Conservation (phyloP, 1,140 invertebrate species). For the Hyles vespertilio region DNA sequence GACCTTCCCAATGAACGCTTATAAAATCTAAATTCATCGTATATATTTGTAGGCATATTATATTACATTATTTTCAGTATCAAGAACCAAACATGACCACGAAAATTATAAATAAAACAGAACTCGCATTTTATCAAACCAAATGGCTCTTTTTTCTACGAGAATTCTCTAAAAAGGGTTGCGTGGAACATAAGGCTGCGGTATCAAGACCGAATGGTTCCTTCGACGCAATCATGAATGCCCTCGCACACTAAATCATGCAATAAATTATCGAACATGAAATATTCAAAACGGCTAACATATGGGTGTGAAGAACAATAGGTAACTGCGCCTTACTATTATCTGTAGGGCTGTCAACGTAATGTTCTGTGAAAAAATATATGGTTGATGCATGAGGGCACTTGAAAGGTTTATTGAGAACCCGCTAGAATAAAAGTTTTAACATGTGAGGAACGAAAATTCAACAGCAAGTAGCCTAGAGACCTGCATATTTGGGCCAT, state of each 20-base stretch:
- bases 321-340: slow-evolving; percentile 36
- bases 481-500: no score
- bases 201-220: slow-evolving; percentile 21
- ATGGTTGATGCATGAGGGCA: no score
- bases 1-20: no score
- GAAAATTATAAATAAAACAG: slow-evolving; percentile 19
- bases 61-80: no score
- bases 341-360: slow-evolving; percentile 14
- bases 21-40: no score
- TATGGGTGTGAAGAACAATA: slow-evolving; percentile 47
- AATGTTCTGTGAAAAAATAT: no score
- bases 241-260: slow-evolving; percentile 54
- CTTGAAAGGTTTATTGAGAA: no score
- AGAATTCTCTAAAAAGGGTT: slow-evolving; percentile 32
- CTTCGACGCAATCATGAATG: slow-evolving; percentile 29
- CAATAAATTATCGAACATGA: slow-evolving; percentile 64
- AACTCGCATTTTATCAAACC: slow-evolving; percentile 29
- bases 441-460: no score
- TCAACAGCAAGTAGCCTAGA: no score
- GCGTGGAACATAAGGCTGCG: slow-evolving; percentile 22
- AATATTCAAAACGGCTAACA: slow-evolving; percentile 62
- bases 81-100: no score
- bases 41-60: no score
- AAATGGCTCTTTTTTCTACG: slow-evolving; percentile 33
- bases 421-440: no score